Conservation (phyloP, 2,888 invertebrate genomes). For the Theretra japonica region DNA sequence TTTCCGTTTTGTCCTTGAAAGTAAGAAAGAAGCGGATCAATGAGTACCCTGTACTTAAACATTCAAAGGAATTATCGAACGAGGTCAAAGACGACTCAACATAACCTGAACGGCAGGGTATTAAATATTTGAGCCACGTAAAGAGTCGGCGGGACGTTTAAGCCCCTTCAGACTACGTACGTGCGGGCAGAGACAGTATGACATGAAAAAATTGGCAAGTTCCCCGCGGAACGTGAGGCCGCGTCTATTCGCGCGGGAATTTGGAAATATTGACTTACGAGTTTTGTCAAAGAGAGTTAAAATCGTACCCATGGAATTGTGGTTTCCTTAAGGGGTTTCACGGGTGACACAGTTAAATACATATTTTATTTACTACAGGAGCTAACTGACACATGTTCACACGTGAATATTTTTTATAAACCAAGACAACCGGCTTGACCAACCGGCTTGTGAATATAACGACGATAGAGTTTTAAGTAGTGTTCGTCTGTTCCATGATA, state of each 20-base stretch:
- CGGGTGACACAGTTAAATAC: no score
- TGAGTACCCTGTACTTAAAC: neutral
- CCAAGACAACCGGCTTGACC: no score
- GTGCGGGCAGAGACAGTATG: slow-evolving; percentile 12
- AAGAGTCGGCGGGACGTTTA: slow-evolving; percentile 21
- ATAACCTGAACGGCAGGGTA: neutral
- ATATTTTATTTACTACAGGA: no score
- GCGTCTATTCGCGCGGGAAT: slow-evolving; percentile 5
- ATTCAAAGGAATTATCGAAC: neutral
- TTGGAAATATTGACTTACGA: slow-evolving; percentile 16
- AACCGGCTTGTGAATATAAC: no score
- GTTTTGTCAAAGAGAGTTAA: no score
- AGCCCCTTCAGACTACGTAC: slow-evolving; percentile 14
- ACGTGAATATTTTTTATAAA: no score
- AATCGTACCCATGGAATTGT: no score
- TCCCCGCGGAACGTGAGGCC: slow-evolving; percentile 5
- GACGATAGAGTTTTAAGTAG: no score
- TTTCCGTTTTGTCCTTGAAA: no score
- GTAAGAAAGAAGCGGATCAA: neutral
- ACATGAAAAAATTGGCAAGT: slow-evolving; percentile 22
- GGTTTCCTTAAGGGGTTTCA: no score
- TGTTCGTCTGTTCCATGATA: no score
- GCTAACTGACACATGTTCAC: no score
- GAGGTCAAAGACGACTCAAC: slow-evolving; percentile 2
- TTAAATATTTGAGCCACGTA: slow-evolving; percentile 23